Conservation (phyloP, 2,113 vertebrate species). For the Takifugu bimaculatus region DNA sequence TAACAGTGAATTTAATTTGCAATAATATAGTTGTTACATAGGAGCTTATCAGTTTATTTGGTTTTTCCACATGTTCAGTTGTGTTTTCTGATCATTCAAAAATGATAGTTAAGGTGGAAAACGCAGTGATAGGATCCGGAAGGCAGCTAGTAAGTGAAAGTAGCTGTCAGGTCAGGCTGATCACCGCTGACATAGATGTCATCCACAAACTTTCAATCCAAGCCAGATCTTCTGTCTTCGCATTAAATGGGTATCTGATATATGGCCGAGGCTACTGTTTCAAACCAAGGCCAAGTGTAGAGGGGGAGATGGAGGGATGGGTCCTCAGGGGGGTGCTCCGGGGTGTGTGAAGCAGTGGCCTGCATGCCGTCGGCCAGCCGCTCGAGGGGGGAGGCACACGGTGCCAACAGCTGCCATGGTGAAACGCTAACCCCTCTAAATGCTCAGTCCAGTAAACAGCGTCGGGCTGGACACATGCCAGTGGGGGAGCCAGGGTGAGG, state of each 20-base stretch:
- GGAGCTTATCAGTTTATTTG: too few species aligned
- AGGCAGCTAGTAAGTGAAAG: too few species aligned
- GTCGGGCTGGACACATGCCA: slow-evolving; percentile 67
- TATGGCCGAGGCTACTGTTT: slow-evolving; percentile 48
- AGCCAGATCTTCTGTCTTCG: slow-evolving; percentile 45
- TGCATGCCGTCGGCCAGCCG: slow-evolving; percentile 71
- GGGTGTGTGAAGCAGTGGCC: slow-evolving; percentile 64
- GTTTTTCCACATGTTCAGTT: too few species aligned
- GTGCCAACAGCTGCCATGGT: slow-evolving; percentile 73
- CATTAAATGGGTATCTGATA: slow-evolving; percentile 59
- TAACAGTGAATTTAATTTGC: too few species aligned
- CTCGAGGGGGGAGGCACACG: slow-evolving; percentile 65
- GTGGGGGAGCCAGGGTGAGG: slow-evolving; percentile 49
- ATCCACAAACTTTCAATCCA: slow-evolving; percentile 45
- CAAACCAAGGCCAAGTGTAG: slow-evolving; percentile 44
- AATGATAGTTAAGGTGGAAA: too few species aligned
- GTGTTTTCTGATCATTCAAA: too few species aligned
- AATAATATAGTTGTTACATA: too few species aligned
- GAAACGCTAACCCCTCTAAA: slow-evolving; percentile 73
- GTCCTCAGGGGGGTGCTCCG: slow-evolving; percentile 55
- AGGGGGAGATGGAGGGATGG: slow-evolving; percentile 33
- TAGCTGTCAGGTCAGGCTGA: too few species aligned
- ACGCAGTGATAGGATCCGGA: too few species aligned
- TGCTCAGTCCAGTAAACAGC: slow-evolving; percentile 66
- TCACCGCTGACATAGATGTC: background rate